Conservation (phyloP, 2,797 vertebrate genomes). For the Micropoecilia bifurca region DNA sequence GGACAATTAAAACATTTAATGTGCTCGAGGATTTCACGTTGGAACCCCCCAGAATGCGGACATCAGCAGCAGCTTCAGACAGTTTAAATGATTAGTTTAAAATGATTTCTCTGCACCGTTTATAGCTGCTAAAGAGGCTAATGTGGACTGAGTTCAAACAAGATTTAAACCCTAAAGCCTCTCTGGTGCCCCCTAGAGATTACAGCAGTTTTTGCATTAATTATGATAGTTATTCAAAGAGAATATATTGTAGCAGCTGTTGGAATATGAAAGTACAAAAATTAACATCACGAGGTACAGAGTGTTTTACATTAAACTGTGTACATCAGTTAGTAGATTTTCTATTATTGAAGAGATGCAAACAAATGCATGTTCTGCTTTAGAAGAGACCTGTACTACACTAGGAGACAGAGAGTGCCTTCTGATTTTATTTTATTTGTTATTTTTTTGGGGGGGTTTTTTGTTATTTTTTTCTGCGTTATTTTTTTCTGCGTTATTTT, state of each 20-base stretch:
- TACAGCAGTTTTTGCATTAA: slow-evolving; percentile 3
- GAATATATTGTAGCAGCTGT: not conserved
- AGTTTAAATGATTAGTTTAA: slow-evolving; percentile 13
- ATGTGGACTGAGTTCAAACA: not conserved
- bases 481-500: not conserved
- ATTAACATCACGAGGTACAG: not conserved
- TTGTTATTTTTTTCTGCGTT: not conserved
- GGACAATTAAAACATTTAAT: slow-evolving; percentile 19
- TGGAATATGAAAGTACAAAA: not conserved
- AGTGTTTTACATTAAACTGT: not conserved
- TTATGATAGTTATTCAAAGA: not conserved
- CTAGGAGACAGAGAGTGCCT: not conserved
- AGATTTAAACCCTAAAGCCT: not conserved
- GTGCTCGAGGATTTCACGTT: not conserved
- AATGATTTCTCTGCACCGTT: not conserved
- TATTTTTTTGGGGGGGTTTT: too few species aligned
- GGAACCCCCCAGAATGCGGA: not conserved
- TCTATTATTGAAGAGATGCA: not conserved
- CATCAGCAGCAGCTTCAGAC: not conserved
- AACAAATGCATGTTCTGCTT: not conserved
- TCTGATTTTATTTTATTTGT: not conserved
- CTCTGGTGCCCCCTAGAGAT: not conserved
- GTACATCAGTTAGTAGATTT: not conserved
- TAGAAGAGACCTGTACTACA: not conserved
- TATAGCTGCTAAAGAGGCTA: not conserved